Percentiles rank a stretch among this genome's conserved stretches.
Evolutionary conservation across 2,797 vertebrate genomes (phyloP).

Genomic region (Oryzias sinensis): DNA sequence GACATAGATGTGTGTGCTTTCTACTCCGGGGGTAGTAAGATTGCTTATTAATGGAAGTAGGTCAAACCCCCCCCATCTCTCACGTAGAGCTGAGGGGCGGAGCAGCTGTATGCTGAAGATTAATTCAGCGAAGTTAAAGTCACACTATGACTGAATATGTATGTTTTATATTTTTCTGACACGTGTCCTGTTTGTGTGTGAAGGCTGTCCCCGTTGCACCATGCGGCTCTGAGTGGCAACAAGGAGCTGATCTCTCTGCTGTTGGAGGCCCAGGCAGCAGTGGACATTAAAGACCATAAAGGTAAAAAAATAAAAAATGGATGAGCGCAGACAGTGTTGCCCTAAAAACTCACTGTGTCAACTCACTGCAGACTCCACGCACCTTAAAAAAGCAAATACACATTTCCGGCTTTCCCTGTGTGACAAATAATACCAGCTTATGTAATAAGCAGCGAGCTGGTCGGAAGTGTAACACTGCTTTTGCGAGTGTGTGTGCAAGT

Average conservation of each 20-base stretch:
- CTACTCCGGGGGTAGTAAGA: constrained; percentile 67
- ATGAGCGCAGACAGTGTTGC: constrained; percentile 12
- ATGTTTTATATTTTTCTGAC: constrained; percentile 26
- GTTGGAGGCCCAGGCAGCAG: constrained; percentile 92
- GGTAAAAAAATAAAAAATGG: constrained; percentile 62
- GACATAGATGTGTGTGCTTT: constrained; percentile 36
- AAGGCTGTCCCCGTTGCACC: constrained; percentile 94
- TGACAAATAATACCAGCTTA: constrained; percentile 24
- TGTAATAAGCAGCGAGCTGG: constrained; percentile 38
- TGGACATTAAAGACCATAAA: constrained; percentile 98
- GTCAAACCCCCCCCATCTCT: constrained; percentile 64
- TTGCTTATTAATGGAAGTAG: constrained; percentile 83
- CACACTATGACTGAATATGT: constrained; percentile 48
- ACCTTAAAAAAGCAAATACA: constrained; percentile 23
- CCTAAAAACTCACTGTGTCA: constrained; percentile 4
- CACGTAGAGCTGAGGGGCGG: constrained; percentile 61
- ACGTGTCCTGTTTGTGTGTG: constrained; percentile 62
- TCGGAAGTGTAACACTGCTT: constrained; percentile 26
- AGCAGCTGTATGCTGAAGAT: constrained; percentile 63
- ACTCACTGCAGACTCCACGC: too few relatives aligned
- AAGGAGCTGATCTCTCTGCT: constrained; percentile 93
- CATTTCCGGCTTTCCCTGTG: constrained; percentile 3
- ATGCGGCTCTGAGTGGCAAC: constrained; percentile 94
- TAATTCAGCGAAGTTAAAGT: constrained; percentile 64
- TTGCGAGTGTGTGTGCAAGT: constrained; percentile 15